phyloP scores from a whole-genome alignment of 2,113 vertebrate species.

The Entomyzon cyanotis region DNA sequence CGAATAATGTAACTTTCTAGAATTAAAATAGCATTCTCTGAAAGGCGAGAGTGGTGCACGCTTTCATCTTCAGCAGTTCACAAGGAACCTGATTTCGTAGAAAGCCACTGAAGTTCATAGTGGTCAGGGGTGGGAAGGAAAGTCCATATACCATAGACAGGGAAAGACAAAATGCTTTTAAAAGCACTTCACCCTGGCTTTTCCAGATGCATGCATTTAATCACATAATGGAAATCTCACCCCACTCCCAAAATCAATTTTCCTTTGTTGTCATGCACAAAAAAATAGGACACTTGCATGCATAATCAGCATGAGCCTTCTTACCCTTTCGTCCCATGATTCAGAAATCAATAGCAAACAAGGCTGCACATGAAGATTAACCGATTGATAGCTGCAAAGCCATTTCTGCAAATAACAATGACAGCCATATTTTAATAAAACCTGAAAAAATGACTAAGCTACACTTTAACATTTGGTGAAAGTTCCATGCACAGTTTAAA shows the following conservation, averaged over 20 bases:
- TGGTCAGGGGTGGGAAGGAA: rapidly evolving
- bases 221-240: neutral
- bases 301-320: slow-evolving; percentile 41
- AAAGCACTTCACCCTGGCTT: neutral
- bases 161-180: neutral
- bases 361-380: slow-evolving; percentile 33
- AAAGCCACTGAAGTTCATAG: neutral
- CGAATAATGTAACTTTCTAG: neutral
- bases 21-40: neutral
- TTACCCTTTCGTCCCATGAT: slow-evolving; percentile 63
- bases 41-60: neutral
- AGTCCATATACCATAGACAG: neutral
- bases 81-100: neutral
- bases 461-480: neutral
- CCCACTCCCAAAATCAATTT: neutral
- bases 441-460: neutral
- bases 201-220: neutral
- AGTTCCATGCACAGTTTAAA: neutral
- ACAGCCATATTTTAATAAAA: slow-evolving; percentile 6
- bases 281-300: slow-evolving; percentile 21
- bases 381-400: neutral
- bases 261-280: slow-evolving; percentile 4
- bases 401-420: slow-evolving; percentile 45
- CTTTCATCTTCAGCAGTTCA: neutral
- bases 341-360: slow-evolving; percentile 58